These are phyloP conservation scores for Odobenus rosmarus DNA, from an alignment of 2,113 vertebrate species.

Conservation along the genomic window DNA sequence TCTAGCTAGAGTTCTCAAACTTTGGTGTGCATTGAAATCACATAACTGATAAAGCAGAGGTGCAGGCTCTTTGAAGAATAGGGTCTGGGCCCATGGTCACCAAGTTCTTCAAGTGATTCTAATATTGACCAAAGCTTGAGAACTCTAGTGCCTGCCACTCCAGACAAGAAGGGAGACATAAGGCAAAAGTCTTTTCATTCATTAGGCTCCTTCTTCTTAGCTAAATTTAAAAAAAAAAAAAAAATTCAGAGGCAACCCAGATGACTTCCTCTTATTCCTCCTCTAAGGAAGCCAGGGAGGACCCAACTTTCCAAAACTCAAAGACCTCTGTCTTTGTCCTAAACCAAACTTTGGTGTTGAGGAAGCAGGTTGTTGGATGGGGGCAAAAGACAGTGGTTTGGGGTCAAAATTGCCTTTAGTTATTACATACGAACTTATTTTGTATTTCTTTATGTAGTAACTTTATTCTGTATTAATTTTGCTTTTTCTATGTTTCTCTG, in stretches of 20 bases:
- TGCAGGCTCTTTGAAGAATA: background rate
- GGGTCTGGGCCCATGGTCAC: background rate
- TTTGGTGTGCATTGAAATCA: background rate
- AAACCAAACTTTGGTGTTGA: background rate
- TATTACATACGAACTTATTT: background rate
- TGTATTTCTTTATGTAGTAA: background rate
- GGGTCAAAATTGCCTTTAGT: background rate
- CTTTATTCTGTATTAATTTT: constrained; percentile 1
- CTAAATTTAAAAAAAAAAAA: background rate
- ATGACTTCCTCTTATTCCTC: background rate
- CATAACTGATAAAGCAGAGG: background rate
- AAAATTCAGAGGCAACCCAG: background rate
- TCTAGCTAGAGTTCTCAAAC: background rate
- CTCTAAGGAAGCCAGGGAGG: background rate
- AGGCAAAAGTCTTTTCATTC: background rate
- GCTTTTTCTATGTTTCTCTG: background rate
- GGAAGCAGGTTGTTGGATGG: background rate
- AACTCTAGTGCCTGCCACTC: background rate
- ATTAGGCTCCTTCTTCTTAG: background rate
- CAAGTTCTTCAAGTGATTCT: background rate
- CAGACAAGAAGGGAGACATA: background rate
- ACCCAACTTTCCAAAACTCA: background rate
- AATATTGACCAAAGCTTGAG: background rate
- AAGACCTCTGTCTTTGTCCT: background rate
- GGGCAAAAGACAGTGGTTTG: background rate